Conservation (phyloP, 1,140 invertebrate species). For the Drosophila sp. region DNA sequence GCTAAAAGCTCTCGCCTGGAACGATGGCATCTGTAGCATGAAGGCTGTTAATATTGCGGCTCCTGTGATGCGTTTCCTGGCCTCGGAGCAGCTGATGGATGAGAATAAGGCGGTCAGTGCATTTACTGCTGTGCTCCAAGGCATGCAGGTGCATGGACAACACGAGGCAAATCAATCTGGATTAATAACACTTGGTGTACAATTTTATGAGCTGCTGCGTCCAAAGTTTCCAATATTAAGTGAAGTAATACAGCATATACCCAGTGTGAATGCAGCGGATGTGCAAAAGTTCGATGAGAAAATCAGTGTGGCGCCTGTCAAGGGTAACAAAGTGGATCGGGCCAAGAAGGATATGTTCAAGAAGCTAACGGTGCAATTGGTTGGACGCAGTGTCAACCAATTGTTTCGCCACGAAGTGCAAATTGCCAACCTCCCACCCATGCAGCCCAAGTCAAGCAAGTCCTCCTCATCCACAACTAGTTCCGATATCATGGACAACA, state of each 20-base stretch:
- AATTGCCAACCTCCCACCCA: slow-evolving; percentile 91
- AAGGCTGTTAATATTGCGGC: slow-evolving; percentile 90
- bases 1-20: slow-evolving; percentile 92
- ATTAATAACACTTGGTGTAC: slow-evolving; percentile 84
- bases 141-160: slow-evolving; percentile 91
- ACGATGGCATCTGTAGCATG: slow-evolving; percentile 91
- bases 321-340: slow-evolving; percentile 93
- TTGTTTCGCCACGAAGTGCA: slow-evolving; percentile 94
- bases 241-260: slow-evolving; percentile 90
- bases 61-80: slow-evolving; percentile 88
- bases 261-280: slow-evolving; percentile 91
- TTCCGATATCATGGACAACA: slow-evolving; percentile 74
- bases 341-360: slow-evolving; percentile 95
- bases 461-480: too few relatives aligned
- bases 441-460: slow-evolving; percentile 79
- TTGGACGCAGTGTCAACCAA: slow-evolving; percentile 92
- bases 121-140: slow-evolving; percentile 90
- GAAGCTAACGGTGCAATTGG: slow-evolving; percentile 92
- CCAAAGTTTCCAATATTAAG: slow-evolving; percentile 89
- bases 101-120: slow-evolving; percentile 89
- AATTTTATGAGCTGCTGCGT: slow-evolving; percentile 92
- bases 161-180: slow-evolving; percentile 90
- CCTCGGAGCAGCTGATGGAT: slow-evolving; percentile 87
- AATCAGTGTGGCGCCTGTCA: slow-evolving; percentile 88
- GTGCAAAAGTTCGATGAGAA: slow-evolving; percentile 93